phyloP scores from a whole-genome alignment of 2,888 invertebrate species.

The Formica aserva region DNA sequence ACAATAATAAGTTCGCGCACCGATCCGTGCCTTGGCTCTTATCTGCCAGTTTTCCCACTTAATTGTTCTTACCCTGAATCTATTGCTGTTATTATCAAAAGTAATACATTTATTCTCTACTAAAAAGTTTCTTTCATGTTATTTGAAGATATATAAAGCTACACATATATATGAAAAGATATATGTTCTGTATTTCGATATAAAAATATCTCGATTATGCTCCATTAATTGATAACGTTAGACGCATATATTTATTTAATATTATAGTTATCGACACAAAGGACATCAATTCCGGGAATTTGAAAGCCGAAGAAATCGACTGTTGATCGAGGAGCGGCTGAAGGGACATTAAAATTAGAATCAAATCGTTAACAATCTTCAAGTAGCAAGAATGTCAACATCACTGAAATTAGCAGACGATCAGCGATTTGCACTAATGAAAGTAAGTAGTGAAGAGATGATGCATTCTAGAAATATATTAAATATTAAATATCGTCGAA shows the following conservation, averaged over 20 bases:
- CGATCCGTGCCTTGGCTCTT: too few species aligned
- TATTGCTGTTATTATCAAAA: not conserved
- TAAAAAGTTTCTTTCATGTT: not conserved
- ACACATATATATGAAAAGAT: not conserved
- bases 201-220: not conserved
- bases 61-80: too few species aligned
- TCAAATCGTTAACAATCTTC: not conserved
- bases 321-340: not conserved
- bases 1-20: too few species aligned
- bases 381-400: slow-evolving; percentile 70
- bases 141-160: not conserved
- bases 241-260: not conserved
- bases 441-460: slow-evolving; percentile 87
- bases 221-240: not conserved
- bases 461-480: not conserved
- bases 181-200: not conserved
- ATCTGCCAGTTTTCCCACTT: too few species aligned
- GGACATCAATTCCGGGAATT: not conserved
- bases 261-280: not conserved
- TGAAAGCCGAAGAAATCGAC: not conserved
- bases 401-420: slow-evolving; percentile 90
- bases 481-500: too few species aligned
- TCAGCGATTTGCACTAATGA: slow-evolving; percentile 92
- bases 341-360: not conserved
- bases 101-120: not conserved